These are phyloP conservation scores for Archaeoteleia sp. DNA, from an alignment of 2,888 invertebrate species.

Conservation along the genomic window DNA sequence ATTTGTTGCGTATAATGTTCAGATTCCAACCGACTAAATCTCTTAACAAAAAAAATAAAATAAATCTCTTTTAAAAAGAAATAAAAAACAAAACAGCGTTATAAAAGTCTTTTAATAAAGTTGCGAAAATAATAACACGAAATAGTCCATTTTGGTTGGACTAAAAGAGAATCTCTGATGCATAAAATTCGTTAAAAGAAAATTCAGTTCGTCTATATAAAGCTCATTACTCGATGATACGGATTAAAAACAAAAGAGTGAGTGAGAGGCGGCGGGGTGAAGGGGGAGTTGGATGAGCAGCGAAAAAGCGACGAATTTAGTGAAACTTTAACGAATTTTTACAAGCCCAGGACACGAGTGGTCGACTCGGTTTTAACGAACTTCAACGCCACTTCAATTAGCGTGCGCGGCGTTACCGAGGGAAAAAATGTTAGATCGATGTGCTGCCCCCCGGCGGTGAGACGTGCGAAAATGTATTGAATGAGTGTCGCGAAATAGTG, in stretches of 20 bases:
- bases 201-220: conserved; percentile 5
- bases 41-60: too few species aligned
- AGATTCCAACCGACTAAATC: too few species aligned
- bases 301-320: conserved; percentile 19
- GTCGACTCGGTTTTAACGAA: conserved; percentile 19
- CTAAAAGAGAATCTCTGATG: neutral
- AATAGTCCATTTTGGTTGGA: neutral
- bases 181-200: conserved; percentile 4
- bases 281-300: neutral
- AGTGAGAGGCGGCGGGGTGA: neutral
- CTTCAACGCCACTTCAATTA: conserved; percentile 27
- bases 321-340: conserved; percentile 24
- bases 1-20: too few species aligned
- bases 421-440: conserved; percentile 10
- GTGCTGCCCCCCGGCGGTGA: conserved; percentile 4
- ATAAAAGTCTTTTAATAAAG: neutral
- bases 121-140: neutral
- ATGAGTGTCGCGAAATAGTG: conserved; percentile 1
- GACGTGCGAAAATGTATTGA: conserved; percentile 11
- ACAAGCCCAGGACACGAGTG: conserved; percentile 12
- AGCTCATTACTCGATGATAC: conserved; percentile 5
- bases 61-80: too few species aligned
- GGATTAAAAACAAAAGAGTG: neutral
- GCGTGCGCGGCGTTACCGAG: conserved; percentile 11
- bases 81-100: too few species aligned